Evolutionary conservation across 2,113 vertebrate genomes (phyloP), one percentile per base, ranked within the genome.

Genomic region (Triplophysa dalaica): DNA sequence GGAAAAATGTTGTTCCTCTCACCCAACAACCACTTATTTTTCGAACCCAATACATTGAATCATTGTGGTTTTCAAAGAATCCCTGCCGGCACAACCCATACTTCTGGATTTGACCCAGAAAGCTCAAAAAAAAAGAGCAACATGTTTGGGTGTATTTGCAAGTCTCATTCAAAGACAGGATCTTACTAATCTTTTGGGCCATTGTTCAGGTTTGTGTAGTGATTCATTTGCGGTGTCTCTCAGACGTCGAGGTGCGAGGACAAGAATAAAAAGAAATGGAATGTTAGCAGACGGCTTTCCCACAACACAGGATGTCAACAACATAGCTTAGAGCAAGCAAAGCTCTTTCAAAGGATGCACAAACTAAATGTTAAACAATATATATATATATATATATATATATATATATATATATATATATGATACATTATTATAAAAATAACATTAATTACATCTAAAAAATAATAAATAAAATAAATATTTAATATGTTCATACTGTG

Each of bases 251-350:
- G 72, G 58, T 14, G 10, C 62, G 61, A 24, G 22, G 21, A 83
- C 75, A 84, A 81, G 80, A 68, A 76, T 78, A 52, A 60, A 79
- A 33, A 5, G 58, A 69, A 75, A 54, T n/a, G 60, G 38, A 75
- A 80, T 64, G 62, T 21, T 61, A 43, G 60, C 33, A 72, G 60
- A 78, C 52, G 33, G 33, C n/a, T 17, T 70, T 52, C 75, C 4
- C 65, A 54, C 61, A 8, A 74, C 52, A 67, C 67, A 77, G 78
- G 78, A 72, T 79, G 78, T 79, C 56, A 79, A 72, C 67, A 79
- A 52, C 14, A 61, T 21, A 43, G 41, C 60, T 75, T 43, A 75
- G 21, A 21, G 9, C 21, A 48, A 75, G 16, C 22, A 61, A 78
- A 58, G 19, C 60, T 58, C 48, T 66, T 19, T 63, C 62, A 19